A percentile compares a stretch with the other conserved stretches of the same genome.
phyloP scores from a whole-genome alignment of 2,113 vertebrate species.

The Rattus rattus region DNA sequence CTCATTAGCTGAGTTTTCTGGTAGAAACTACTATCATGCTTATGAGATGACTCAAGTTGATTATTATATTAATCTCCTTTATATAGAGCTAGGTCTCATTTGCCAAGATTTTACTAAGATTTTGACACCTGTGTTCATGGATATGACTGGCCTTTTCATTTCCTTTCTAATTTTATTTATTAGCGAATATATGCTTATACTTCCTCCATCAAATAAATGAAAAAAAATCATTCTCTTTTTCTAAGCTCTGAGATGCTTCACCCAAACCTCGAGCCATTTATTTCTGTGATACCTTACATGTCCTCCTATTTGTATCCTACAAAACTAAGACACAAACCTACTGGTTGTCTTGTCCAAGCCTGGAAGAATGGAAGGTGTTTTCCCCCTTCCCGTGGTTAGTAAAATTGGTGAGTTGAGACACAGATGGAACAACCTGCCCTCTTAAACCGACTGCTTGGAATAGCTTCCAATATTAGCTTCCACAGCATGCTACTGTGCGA shows the following conservation, averaged over 20 bases:
- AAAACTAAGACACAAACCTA: background rate
- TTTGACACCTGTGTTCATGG: background rate
- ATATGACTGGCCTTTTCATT: background rate
- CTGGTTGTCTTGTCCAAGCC: background rate
- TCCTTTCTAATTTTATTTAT: background rate
- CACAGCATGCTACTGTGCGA: background rate
- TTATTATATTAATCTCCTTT: background rate
- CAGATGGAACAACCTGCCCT: background rate
- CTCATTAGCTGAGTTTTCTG: background rate
- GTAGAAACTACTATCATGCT: background rate
- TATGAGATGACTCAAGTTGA: background rate
- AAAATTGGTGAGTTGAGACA: background rate
- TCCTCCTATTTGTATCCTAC: background rate
- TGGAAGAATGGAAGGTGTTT: background rate
- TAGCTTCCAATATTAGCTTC: background rate
- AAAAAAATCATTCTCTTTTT: background rate
- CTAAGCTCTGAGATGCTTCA: background rate
- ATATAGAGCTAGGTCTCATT: background rate
- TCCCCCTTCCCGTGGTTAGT: background rate
- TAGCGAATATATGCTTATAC: background rate
- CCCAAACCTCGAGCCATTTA: background rate
- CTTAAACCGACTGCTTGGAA: slow-evolving; percentile 24
- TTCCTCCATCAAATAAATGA: background rate
- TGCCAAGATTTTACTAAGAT: background rate
- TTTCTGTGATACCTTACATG: background rate